Evolutionary conservation across 2,113 vertebrate genomes (phyloP).

Genomic region (Heterotis niloticus): DNA sequence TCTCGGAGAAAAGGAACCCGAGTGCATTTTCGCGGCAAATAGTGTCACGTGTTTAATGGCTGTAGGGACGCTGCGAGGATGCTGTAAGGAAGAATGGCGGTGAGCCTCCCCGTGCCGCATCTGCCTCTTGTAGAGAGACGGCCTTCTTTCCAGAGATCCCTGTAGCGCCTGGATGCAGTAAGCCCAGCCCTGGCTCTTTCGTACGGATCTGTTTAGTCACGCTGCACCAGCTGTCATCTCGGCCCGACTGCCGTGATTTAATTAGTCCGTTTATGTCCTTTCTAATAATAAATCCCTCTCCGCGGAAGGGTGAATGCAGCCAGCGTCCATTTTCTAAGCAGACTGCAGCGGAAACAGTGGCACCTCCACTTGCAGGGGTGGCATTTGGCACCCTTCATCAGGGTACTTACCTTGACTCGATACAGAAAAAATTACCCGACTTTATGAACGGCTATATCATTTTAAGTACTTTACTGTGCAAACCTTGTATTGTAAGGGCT

Average conservation of each 20-base stretch:
- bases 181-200: constrained; percentile 83
- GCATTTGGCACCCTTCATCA: no score
- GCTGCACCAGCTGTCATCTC: constrained; percentile 98
- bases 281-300: constrained; percentile 99
- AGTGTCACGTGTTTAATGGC: neutral
- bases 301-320: constrained; percentile 95
- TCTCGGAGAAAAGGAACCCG: neutral
- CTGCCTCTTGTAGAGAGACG: constrained; percentile 18
- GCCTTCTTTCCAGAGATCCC: constrained; percentile 40
- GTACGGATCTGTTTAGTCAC: constrained; percentile 97
- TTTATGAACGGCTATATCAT: no score
- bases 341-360: constrained; percentile 11
- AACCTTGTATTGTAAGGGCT: no score
- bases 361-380: no score
- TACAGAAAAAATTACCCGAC: no score
- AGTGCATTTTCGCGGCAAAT: neutral
- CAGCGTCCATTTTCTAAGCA: constrained; percentile 74
- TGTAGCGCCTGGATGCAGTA: constrained; percentile 83
- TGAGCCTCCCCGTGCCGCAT: constrained; percentile 22
- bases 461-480: no score
- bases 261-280: constrained; percentile 99
- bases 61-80: no score
- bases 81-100: neutral
- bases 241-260: constrained; percentile 99
- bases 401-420: no score